Conservation (phyloP, 2,888 invertebrate species). For the Bedellia somnulentella region DNA sequence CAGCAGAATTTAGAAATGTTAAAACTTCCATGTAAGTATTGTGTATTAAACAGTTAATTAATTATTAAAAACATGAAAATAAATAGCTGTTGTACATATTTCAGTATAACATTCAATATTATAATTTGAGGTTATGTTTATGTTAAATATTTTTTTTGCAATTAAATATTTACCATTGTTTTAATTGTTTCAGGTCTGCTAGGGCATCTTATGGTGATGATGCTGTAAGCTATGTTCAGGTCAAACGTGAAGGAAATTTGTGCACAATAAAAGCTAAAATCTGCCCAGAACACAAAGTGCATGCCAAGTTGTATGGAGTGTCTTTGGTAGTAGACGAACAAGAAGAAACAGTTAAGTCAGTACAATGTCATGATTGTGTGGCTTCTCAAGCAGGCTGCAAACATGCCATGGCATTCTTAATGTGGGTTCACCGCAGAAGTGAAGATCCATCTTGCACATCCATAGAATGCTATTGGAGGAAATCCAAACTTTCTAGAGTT, state of each 20-base stretch:
- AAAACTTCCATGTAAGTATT: conserved; percentile 1
- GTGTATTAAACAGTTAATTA: background rate
- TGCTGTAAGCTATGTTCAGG: background rate
- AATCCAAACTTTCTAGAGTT: conserved; percentile 9
- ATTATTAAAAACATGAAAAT: background rate
- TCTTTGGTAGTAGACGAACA: conserved; percentile 7
- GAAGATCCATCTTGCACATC: conserved; percentile 10
- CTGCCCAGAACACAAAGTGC: conserved; percentile 1
- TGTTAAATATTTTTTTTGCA: conserved; percentile 1
- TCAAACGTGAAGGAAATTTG: conserved; percentile 2
- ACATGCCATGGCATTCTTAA: conserved; percentile 10
- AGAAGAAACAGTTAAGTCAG: conserved; percentile 5
- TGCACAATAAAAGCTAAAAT: conserved; percentile 1
- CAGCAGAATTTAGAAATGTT: conserved; percentile 8
- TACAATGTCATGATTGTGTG: conserved; percentile 12
- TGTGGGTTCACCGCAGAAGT: conserved; percentile 12
- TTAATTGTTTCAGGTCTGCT: conserved; percentile 1
- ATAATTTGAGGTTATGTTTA: conserved; percentile 2
- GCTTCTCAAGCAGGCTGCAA: conserved; percentile 10
- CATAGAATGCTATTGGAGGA: conserved; percentile 11
- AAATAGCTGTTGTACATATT: background rate
- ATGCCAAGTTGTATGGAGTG: background rate
- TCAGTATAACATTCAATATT: background rate
- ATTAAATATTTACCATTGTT: conserved; percentile 1
- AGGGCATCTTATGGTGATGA: background rate